Percentiles rank a stretch among this genome's conserved stretches.
Evolutionary conservation across 2,113 vertebrate species (phyloP).

Genomic region (Polypterus bichir): DNA sequence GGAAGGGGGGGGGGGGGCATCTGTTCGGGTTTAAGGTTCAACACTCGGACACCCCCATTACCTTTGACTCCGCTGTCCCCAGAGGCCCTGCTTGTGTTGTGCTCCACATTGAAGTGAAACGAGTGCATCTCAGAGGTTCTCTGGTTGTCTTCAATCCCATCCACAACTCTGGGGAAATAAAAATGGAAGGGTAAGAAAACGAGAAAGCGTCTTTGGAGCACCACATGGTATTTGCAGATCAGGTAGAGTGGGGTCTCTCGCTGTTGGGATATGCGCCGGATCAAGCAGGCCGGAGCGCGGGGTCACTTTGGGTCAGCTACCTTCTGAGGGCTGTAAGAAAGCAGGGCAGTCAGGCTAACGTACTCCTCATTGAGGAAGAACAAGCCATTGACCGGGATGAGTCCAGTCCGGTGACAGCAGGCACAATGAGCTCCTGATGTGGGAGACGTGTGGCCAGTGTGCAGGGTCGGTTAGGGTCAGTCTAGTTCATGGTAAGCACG

Average conservation of each 20-base stretch:
- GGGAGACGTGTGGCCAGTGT: too few species aligned
- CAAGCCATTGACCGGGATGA: too few species aligned
- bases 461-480: too few species aligned
- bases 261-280: neutral
- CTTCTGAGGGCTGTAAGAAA: neutral
- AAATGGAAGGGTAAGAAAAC: neutral
- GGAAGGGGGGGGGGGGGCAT: neutral
- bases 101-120: conserved; percentile 63
- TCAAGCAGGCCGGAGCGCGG: neutral
- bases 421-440: too few species aligned
- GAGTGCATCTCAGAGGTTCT: conserved; percentile 37
- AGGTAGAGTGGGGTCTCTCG: neutral
- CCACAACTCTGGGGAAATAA: conserved; percentile 63
- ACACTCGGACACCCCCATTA: neutral
- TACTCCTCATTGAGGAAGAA: too few species aligned
- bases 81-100: conserved; percentile 21
- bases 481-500: too few species aligned
- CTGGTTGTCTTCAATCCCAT: conserved; percentile 78
- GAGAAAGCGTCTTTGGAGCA: neutral
- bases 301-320: neutral
- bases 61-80: conserved; percentile 27
- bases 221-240: neutral
- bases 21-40: neutral
- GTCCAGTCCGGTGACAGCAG: too few species aligned
- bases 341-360: neutral